Conservation (phyloP, 2,113 vertebrate species). For the Illadopsis cleaveri region DNA sequence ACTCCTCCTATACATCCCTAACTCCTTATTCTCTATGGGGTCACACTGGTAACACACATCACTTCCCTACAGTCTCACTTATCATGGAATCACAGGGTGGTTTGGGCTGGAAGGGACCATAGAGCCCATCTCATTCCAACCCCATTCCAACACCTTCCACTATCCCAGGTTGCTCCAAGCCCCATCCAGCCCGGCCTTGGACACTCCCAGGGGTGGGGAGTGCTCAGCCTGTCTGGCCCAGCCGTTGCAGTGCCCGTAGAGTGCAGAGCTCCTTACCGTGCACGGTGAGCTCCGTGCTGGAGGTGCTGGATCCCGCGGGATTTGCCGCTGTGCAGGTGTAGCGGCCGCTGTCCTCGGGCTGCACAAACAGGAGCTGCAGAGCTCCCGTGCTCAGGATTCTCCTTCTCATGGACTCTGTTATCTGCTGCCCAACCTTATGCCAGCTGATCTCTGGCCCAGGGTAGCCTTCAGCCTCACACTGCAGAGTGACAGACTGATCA, state of each 20-base stretch:
- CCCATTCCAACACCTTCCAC: background rate
- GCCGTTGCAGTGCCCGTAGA: rapidly evolving
- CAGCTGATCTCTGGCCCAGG: conserved; percentile 85
- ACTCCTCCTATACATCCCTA: background rate
- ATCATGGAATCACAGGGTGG: background rate
- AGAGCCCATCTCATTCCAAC: background rate
- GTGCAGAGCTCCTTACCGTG: conserved; percentile 73
- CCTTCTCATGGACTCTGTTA: conserved; percentile 79
- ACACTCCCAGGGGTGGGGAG: background rate
- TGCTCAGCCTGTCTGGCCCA: background rate
- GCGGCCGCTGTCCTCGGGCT: conserved; percentile 79
- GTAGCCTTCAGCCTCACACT: conserved; percentile 83
- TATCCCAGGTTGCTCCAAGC: background rate
- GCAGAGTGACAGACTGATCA: conserved; percentile 86
- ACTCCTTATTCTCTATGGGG: background rate
- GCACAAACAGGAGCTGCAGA: conserved; percentile 86
- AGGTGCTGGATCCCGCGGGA: conserved; percentile 80
- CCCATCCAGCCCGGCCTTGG: rapidly evolving
- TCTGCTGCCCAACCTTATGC: conserved; percentile 83
- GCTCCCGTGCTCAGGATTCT: conserved; percentile 84
- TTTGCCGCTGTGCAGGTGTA: conserved; percentile 90
- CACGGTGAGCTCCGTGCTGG: conserved; percentile 78
- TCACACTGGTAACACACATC: background rate
- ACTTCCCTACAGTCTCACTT: background rate
- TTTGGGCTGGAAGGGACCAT: background rate